Percentiles rank a stretch among this genome's conserved stretches.
phyloP scores from a whole-genome alignment of 2,888 invertebrate species.

The Ornithoptera alexandrae region DNA sequence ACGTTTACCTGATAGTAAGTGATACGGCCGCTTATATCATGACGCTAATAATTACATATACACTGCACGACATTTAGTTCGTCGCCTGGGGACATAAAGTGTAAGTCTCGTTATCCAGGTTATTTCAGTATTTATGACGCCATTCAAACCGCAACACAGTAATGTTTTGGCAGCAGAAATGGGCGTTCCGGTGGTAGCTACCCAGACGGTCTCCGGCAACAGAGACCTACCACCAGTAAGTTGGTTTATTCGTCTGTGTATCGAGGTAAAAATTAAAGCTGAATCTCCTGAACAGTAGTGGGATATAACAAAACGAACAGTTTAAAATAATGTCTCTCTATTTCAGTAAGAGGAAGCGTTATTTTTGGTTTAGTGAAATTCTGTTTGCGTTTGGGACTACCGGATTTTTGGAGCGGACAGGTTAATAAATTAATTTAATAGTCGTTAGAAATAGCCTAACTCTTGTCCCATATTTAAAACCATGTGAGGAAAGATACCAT shows the following conservation, averaged over 20 bases:
- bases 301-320: slow-evolving; percentile 2
- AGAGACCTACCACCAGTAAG: not conserved
- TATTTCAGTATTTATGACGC: no score
- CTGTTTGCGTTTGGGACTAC: slow-evolving; percentile 22
- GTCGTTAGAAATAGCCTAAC: slow-evolving; percentile 9
- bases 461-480: not conserved
- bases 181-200: no score
- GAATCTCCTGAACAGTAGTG: not conserved
- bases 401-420: slow-evolving; percentile 12
- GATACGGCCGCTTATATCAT: no score
- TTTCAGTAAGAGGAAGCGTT: slow-evolving; percentile 28
- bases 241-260: not conserved
- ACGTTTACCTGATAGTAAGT: no score
- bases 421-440: slow-evolving; percentile 16
- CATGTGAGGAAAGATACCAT: not conserved
- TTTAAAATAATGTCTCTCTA: slow-evolving; percentile 23
- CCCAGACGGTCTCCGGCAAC: no score
- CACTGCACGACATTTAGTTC: no score
- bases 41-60: no score
- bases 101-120: no score
- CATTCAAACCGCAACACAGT: no score
- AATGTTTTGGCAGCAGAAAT: no score
- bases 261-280: not conserved
- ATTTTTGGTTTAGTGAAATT: slow-evolving; percentile 20
- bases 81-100: no score